Conservation (phyloP, 2,888 invertebrate genomes). For the Dioctria linearis region DNA sequence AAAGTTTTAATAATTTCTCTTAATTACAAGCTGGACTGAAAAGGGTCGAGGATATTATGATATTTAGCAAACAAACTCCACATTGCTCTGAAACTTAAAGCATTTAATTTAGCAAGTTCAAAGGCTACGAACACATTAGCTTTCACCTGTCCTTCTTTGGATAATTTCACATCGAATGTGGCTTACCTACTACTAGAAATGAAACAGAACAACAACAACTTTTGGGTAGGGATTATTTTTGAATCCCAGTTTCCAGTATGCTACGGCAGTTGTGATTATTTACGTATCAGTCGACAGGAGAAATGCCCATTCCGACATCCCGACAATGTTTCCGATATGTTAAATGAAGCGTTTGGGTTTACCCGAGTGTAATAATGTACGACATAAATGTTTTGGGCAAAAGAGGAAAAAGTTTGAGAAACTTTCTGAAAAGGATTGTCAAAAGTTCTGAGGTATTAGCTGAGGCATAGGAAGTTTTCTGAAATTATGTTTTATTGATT, state of each 20-base stretch:
- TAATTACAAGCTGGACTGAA: constrained; percentile 3
- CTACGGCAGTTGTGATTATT: neutral
- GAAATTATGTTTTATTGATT: constrained; percentile 34
- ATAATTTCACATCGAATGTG: too few species aligned
- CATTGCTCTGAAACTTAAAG: too few species aligned
- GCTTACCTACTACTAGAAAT: neutral
- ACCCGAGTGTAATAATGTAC: constrained; percentile 17
- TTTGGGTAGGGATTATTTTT: neutral
- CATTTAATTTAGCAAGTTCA: too few species aligned
- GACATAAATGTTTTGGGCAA: neutral
- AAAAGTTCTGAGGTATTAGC: constrained; percentile 20
- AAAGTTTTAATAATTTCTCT: constrained; percentile 14
- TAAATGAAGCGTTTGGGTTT: constrained; percentile 28
- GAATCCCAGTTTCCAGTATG: neutral
- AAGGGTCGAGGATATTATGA: neutral
- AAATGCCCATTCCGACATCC: too few species aligned
- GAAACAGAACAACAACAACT: neutral
- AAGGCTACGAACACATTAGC: too few species aligned
- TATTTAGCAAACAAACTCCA: neutral
- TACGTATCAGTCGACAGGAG: constrained; percentile 1
- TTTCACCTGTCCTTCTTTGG: too few species aligned
- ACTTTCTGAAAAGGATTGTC: constrained; percentile 13
- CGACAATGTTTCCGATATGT: neutral
- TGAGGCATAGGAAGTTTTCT: constrained; percentile 4
- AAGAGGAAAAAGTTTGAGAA: constrained; percentile 12